Conservation (phyloP, 2,888 invertebrate genomes). For the Dasypolia templi region DNA sequence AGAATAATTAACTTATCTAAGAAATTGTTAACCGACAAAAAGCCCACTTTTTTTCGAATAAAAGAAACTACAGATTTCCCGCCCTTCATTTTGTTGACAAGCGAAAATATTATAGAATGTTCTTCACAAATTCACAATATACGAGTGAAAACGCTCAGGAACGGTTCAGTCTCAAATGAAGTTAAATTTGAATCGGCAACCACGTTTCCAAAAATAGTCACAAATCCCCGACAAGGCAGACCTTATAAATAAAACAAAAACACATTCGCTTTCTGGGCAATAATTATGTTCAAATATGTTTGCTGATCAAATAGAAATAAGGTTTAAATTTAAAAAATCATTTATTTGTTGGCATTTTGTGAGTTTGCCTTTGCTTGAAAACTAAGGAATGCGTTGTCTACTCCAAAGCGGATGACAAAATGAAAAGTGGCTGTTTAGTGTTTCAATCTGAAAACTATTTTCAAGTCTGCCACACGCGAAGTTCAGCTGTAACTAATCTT, state of each 20-base stretch:
- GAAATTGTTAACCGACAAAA: background rate
- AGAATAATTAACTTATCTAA: background rate
- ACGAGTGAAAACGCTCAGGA: background rate
- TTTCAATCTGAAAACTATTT: slow-evolving; percentile 37
- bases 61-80: background rate
- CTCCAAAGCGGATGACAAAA: slow-evolving; percentile 57
- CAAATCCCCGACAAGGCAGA: slow-evolving; percentile 38
- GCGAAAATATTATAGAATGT: background rate
- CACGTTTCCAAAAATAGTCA: slow-evolving; percentile 52
- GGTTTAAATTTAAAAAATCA: slow-evolving; percentile 20
- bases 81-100: background rate
- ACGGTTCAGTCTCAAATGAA: slow-evolving; percentile 27
- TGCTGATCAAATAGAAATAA: accelerated
- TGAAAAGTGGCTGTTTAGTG: slow-evolving; percentile 28
- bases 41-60: background rate
- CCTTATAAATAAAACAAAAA: slow-evolving; percentile 53
- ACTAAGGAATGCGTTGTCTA: slow-evolving; percentile 54
- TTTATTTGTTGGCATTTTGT: background rate
- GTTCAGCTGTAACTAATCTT: background rate
- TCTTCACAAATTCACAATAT: background rate
- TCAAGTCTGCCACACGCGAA: slow-evolving; percentile 34
- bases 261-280: background rate
- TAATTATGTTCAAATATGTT: background rate
- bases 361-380: slow-evolving; percentile 23
- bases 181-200: slow-evolving; percentile 29